These are phyloP conservation scores for Carposina sasakii DNA, from an alignment of 1,140 invertebrate genomes.

Conservation along the genomic window DNA sequence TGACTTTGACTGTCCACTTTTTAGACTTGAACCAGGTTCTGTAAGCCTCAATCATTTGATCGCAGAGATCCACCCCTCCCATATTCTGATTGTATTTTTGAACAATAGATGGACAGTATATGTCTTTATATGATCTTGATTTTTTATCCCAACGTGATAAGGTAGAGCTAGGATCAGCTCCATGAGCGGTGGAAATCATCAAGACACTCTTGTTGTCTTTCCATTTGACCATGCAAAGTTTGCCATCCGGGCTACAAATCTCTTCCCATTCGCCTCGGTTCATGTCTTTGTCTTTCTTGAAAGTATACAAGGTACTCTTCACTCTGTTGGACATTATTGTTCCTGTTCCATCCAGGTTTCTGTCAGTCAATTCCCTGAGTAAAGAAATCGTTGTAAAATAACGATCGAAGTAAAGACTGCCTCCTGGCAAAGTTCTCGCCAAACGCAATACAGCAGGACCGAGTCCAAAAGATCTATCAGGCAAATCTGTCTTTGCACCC, in stretches of 20 bases:
- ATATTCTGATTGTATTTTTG: background rate
- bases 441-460: conserved; percentile 11
- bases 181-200: conserved; percentile 13
- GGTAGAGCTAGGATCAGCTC: background rate
- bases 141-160: background rate
- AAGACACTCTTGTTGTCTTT: conserved; percentile 15
- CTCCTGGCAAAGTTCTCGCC: conserved; percentile 10
- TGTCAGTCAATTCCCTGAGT: conserved; percentile 3
- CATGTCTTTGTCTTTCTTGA: conserved; percentile 11
- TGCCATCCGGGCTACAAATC: conserved; percentile 1
- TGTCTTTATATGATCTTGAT: background rate
- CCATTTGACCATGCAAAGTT: conserved; percentile 9
- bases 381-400: conserved; percentile 16
- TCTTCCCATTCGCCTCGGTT: conserved; percentile 4
- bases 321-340: conserved; percentile 2
- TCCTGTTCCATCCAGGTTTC: background rate
- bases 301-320: background rate
- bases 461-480: conserved; percentile 7
- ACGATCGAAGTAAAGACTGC: conserved; percentile 14
- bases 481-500: conserved; percentile 13
- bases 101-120: background rate
- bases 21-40: conserved; percentile 7
- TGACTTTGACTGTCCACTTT: conserved; percentile 18
- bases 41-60: conserved; percentile 8
- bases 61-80: conserved; percentile 7